These are phyloP conservation scores for Apis mellifera DNA, from an alignment of 1,140 invertebrate genomes.

Conservation along the genomic window Amel_HAv3.1 CM009936.2:12488001-12488500, in stretches of 20 bases:
- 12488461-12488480: conserved; percentile 59
- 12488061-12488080: too few species aligned
- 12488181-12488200: conserved; percentile 26
- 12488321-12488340: neutral
- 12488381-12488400: conserved; percentile 40
- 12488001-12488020: too few species aligned
- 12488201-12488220: neutral
- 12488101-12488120: too few species aligned
- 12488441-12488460: conserved; percentile 67
- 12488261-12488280: conserved; percentile 30
- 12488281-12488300: conserved; percentile 42
- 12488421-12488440: conserved; percentile 59
- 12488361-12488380: too few species aligned
- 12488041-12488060: too few species aligned
- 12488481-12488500: conserved; percentile 40
- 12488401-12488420: conserved; percentile 16
- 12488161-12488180: conserved; percentile 28
- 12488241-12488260: neutral
- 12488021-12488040: too few species aligned
- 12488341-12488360: conserved; percentile 13
- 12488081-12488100: too few species aligned
- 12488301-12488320: conserved; percentile 33
- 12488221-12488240: neutral
- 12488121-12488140: too few species aligned
- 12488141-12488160: too few species aligned